phyloP scores from a whole-genome alignment of 2,113 vertebrate genomes.

The Alligator sinensis region DNA sequence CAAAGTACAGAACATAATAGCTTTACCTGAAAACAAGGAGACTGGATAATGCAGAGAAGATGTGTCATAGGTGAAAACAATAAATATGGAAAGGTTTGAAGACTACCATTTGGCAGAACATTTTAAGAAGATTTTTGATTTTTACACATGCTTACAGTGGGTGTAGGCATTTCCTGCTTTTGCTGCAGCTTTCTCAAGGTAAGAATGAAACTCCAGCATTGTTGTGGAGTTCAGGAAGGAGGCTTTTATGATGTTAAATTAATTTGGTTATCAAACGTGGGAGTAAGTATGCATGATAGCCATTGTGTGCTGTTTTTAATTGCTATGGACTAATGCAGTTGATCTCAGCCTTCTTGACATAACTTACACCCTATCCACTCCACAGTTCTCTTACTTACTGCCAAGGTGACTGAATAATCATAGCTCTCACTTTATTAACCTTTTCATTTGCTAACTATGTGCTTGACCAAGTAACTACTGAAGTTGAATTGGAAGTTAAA shows the following conservation, averaged over 20 bases:
- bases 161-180: background rate
- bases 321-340: background rate
- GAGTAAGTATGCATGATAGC: background rate
- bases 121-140: background rate
- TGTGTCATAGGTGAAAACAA: background rate
- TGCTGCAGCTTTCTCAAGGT: background rate
- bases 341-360: too few relatives aligned
- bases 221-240: constrained; percentile 29
- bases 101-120: background rate
- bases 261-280: constrained; percentile 1
- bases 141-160: background rate
- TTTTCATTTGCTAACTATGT: background rate
- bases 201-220: background rate
- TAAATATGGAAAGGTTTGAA: background rate
- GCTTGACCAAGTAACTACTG: too few relatives aligned
- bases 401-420: background rate
- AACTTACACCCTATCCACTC: background rate
- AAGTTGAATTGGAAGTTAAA: background rate
- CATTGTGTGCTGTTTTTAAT: background rate
- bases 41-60: background rate
- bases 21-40: background rate
- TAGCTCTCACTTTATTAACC: background rate
- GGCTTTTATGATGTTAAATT: background rate
- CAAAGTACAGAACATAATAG: background rate
- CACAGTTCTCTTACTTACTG: background rate